Base-by-base conservation (phyloP, 2,888 invertebrate species). In the Epicampocera succincta region DNA sequence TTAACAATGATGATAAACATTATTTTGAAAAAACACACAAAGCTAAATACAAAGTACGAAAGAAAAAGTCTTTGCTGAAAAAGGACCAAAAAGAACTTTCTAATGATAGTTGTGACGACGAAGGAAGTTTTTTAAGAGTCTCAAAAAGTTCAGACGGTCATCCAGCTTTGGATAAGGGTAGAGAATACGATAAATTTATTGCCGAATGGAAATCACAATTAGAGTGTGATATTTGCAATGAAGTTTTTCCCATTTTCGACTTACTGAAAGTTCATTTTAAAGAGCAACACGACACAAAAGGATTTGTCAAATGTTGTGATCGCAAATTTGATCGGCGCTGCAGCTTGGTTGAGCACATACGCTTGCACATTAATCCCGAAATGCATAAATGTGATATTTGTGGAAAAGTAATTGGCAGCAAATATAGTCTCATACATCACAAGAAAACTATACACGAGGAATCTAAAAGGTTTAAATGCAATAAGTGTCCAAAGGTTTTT, bases 311-410 rank as follows among this genome's bases (percentile, higher is more conserved):
- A 13, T 87, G 87, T 54, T 87, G 87, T 42, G 82, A 85, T 4
- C 85, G 83, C 13, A 85, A 84, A 61, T 86, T 84, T 52, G 66
- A 69, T n/a, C 85, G 85, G 2, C 86, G 87, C 6, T 84, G 84
- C 46, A 74, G 80, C 21, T 77, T 87, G 9, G 85, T 85, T 8
- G 85, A 86, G 38, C 87, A 87, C 65, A 81, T 87, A 38, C 50
- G 84, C 5, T 29, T 85, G 1, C 87, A 87, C 25, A 72, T 85
- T 19, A 80, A 87, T 78, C 85, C 86, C 2, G 85, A 86, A 15
- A 78, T 75, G 13, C 85, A 84, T 50, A 85, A 87, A 19, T 87
- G 87, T 21, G 33, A 76, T 11, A 69, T 80, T 72, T 86, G 86
- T 21, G 84, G 84, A 3, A 83, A 80, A 68, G 69, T 84, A 25